Percentiles rank a stretch among this genome's conserved stretches.
Evolutionary conservation across 2,113 vertebrate species (phyloP).

Genomic region (Merops nubicus): DNA sequence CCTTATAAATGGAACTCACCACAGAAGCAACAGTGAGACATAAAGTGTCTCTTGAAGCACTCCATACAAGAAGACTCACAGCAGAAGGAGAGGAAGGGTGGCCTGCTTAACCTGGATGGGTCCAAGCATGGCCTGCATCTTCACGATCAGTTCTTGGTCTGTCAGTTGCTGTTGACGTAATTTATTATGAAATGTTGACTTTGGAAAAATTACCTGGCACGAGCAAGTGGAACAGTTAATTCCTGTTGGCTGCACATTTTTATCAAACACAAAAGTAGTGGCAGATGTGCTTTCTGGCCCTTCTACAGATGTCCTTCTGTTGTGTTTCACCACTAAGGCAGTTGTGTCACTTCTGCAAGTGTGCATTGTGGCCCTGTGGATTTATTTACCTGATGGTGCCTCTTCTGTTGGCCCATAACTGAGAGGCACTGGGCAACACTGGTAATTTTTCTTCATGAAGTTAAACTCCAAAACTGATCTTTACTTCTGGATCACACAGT

Average conservation of each 20-base stretch:
- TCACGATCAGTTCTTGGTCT: not conserved
- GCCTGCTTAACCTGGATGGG: not conserved
- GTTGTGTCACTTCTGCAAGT: not conserved
- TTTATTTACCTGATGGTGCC: not conserved
- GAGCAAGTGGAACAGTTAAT: not conserved
- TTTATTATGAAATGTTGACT: not conserved
- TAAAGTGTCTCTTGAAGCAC: not conserved
- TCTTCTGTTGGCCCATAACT: not conserved
- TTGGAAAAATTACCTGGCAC: not conserved
- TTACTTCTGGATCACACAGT: not conserved
- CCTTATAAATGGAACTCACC: not conserved
- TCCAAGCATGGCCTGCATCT: accelerated
- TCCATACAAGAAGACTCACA: accelerated
- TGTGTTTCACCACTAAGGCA: not conserved
- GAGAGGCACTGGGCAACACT: not conserved
- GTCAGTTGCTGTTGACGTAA: accelerated
- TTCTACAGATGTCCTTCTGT: accelerated
- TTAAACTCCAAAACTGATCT: not conserved
- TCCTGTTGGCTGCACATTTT: not conserved
- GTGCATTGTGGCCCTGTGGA: accelerated
- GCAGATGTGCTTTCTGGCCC: not conserved
- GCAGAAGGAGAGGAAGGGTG: not conserved
- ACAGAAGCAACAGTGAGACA: not conserved
- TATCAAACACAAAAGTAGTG: not conserved
- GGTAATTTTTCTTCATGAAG: not conserved